Percentiles rank a stretch among this genome's conserved stretches.
These are phyloP conservation scores for Barbus barbus DNA, from an alignment of 2,113 vertebrate species.

Conservation along the genomic window DNA sequence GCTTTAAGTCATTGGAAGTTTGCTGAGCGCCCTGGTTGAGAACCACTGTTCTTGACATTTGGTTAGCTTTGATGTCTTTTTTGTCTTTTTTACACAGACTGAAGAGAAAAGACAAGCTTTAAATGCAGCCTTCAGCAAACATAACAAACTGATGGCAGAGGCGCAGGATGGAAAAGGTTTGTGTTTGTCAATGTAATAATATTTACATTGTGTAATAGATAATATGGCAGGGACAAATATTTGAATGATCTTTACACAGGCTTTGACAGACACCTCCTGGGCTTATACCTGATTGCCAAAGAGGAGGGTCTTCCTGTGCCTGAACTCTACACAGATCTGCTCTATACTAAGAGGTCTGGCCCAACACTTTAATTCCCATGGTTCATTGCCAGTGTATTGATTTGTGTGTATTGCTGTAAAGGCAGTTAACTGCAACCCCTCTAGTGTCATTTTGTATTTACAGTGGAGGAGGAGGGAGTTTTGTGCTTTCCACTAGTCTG, in stretches of 20 bases:
- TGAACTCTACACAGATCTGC: slow-evolving; percentile 85
- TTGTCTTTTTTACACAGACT: slow-evolving; percentile 66
- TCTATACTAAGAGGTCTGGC: slow-evolving; percentile 85
- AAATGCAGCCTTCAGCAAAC: slow-evolving; percentile 83
- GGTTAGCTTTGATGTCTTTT: background rate
- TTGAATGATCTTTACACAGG: slow-evolving; percentile 69
- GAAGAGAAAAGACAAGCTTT: slow-evolving; percentile 76
- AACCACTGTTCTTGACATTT: background rate
- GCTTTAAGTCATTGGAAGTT: background rate
- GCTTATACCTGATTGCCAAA: slow-evolving; percentile 85
- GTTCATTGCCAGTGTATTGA: background rate
- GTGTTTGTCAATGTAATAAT: background rate
- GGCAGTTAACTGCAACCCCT: no score
- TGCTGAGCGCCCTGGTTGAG: background rate
- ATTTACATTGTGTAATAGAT: background rate
- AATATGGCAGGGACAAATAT: background rate
- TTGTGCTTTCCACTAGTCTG: slow-evolving; percentile 91
- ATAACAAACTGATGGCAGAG: slow-evolving; percentile 90
- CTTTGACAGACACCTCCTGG: slow-evolving; percentile 94
- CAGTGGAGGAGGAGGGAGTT: slow-evolving; percentile 97
- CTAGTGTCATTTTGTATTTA: slow-evolving; percentile 19
- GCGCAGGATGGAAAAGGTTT: slow-evolving; percentile 89
- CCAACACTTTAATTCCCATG: background rate
- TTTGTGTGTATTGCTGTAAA: background rate
- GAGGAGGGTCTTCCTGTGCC: slow-evolving; percentile 85